Percentiles rank a stretch among this genome's conserved stretches.
Evolutionary conservation across 2,888 invertebrate species (phyloP).

Genomic region (Isotomurus palustris): DNA sequence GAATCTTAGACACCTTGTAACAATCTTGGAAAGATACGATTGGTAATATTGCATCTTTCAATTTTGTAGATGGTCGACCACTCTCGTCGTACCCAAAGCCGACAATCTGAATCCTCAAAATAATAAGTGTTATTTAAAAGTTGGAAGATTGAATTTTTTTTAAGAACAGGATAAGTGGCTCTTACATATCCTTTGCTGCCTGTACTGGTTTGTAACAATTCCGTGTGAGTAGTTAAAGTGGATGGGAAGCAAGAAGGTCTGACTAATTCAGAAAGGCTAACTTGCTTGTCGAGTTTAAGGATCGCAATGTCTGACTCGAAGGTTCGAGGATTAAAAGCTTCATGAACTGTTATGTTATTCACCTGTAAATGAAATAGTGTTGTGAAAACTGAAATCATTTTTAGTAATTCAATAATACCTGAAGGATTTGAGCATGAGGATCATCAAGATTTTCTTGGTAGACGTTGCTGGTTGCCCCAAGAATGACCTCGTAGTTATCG

Average conservation of each 20-base stretch:
- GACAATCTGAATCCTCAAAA: conserved; percentile 16
- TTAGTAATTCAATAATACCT: conserved; percentile 10
- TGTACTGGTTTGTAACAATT: conserved; percentile 33
- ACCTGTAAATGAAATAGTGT: conserved; percentile 10
- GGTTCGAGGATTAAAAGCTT: conserved; percentile 18
- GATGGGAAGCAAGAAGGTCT: conserved; percentile 33
- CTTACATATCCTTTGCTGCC: conserved; percentile 30
- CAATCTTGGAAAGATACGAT: conserved; percentile 38
- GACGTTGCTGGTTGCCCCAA: conserved; percentile 27
- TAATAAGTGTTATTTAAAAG: neutral
- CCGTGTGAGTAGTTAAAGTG: conserved; percentile 24
- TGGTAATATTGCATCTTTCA: conserved; percentile 30
- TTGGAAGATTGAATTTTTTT: neutral
- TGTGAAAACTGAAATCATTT: neutral
- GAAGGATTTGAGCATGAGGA: conserved; percentile 24
- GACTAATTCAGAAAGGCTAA: conserved; percentile 22
- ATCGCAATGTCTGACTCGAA: conserved; percentile 36
- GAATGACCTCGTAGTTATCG: conserved; percentile 16
- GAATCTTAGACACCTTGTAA: conserved; percentile 25
- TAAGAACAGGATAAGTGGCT: neutral
- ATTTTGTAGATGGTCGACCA: conserved; percentile 21
- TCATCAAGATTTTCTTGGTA: conserved; percentile 27
- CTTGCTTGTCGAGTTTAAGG: conserved; percentile 13
- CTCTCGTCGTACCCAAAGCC: conserved; percentile 38
- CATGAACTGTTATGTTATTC: conserved; percentile 18